These are phyloP conservation scores for Heliconius himera DNA, from an alignment of 1,140 invertebrate genomes.

Conservation along the genomic window DNA sequence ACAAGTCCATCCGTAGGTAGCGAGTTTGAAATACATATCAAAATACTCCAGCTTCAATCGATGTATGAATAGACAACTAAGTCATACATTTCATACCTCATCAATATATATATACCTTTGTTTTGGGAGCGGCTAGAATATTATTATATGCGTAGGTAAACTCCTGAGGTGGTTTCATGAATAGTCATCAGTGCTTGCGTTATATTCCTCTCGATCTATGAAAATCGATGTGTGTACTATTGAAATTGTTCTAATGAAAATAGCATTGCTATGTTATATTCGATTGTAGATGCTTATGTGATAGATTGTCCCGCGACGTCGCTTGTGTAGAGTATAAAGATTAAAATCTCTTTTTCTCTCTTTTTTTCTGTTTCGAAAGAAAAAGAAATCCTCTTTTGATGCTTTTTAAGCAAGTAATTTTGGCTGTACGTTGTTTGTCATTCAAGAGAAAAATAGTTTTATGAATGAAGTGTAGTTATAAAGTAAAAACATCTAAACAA, in stretches of 20 bases:
- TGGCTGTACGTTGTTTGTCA: too few relatives aligned
- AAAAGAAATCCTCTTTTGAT: too few relatives aligned
- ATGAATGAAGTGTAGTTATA: too few relatives aligned
- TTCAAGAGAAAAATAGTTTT: too few relatives aligned
- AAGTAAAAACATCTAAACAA: too few relatives aligned
- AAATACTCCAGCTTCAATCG: neutral
- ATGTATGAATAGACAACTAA: neutral
- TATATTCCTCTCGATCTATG: slow-evolving; percentile 5
- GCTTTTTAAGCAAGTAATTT: too few relatives aligned
- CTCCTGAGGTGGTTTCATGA: slow-evolving; percentile 12
- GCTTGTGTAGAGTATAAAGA: too few relatives aligned
- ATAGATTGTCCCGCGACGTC: too few relatives aligned
- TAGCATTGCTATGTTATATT: neutral
- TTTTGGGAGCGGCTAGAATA: slow-evolving; percentile 6
- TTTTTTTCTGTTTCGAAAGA: too few relatives aligned
- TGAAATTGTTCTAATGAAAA: neutral
- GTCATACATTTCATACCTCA: slow-evolving; percentile 1
- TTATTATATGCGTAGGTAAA: slow-evolving; percentile 13
- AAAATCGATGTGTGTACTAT: slow-evolving; percentile 5
- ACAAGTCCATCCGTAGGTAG: neutral
- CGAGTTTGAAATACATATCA: slow-evolving; percentile 1
- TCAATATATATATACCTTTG: neutral
- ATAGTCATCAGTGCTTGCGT: neutral
- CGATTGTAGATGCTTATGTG: too few relatives aligned
- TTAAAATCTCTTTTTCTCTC: too few relatives aligned